Conservation (phyloP, 1,140 invertebrate genomes). For the Marisa cornuarietis region DNA sequence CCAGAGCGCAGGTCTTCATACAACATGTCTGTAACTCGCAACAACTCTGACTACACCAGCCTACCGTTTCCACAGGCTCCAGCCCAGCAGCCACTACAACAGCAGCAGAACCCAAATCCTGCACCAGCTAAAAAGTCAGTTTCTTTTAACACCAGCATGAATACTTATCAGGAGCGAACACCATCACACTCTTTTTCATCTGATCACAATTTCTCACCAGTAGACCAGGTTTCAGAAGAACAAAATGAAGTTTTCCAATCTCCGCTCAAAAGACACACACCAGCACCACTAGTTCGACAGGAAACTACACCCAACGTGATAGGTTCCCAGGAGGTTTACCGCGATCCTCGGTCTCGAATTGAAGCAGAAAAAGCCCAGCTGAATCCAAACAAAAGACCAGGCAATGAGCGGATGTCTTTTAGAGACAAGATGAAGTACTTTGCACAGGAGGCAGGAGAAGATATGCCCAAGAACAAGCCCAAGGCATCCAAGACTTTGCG, state of each 20-base stretch:
- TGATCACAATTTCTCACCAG: slow-evolving; percentile 29
- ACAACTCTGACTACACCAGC: slow-evolving; percentile 22
- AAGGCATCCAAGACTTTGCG: slow-evolving; percentile 61
- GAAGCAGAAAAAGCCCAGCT: slow-evolving; percentile 58
- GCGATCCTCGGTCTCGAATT: slow-evolving; percentile 65
- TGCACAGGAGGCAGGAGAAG: slow-evolving; percentile 64
- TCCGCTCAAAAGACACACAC: slow-evolving; percentile 15
- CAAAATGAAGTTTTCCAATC: slow-evolving; percentile 26
- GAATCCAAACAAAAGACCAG: slow-evolving; percentile 33
- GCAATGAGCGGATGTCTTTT: slow-evolving; percentile 60
- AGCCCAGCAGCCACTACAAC: background rate
- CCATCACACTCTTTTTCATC: slow-evolving; percentile 33
- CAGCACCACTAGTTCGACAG: slow-evolving; percentile 22
- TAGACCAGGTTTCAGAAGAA: slow-evolving; percentile 26
- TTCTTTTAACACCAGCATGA: slow-evolving; percentile 61
- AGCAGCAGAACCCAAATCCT: background rate
- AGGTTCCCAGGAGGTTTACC: slow-evolving; percentile 68
- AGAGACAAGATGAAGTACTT: slow-evolving; percentile 69
- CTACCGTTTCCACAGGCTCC: slow-evolving; percentile 5
- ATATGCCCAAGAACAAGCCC: slow-evolving; percentile 58
- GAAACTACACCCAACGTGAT: slow-evolving; percentile 58
- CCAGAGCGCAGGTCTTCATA: slow-evolving; percentile 55
- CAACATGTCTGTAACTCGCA: slow-evolving; percentile 28
- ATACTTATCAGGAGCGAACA: slow-evolving; percentile 45
- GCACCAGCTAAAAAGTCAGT: slow-evolving; percentile 59